phyloP scores from a whole-genome alignment of 2,113 vertebrate genomes.

The Steatornis caripensis region DNA sequence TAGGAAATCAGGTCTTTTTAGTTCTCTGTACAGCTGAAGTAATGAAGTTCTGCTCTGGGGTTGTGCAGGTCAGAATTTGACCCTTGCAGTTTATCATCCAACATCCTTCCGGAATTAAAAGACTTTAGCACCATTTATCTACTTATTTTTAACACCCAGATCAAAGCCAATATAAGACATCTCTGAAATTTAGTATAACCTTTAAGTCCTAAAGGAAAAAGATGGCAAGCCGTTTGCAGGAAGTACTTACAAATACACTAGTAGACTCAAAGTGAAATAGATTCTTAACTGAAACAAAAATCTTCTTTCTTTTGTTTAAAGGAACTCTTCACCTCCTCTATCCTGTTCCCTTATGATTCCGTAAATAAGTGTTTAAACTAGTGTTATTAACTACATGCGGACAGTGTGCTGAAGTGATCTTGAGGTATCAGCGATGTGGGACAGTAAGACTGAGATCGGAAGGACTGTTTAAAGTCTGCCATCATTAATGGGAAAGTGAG shows the following conservation, averaged over 20 bases:
- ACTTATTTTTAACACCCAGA: conserved; percentile 27
- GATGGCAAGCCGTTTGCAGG: not conserved
- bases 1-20: not conserved
- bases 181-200: not conserved
- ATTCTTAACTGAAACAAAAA: not conserved
- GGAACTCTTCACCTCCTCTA: not conserved
- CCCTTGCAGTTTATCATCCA: conserved; percentile 25
- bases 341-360: not conserved
- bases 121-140: not conserved
- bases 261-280: not conserved
- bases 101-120: not conserved
- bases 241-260: not conserved
- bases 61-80: conserved; percentile 11
- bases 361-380: not conserved
- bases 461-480: not conserved
- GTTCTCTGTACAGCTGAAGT: not conserved
- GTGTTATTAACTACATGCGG: not conserved
- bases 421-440: fast-evolving
- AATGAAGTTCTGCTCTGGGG: not conserved
- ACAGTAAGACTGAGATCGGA: not conserved
- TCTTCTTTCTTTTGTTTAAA: not conserved
- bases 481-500: not conserved
- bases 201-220: not conserved
- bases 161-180: not conserved
- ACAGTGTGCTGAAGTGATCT: not conserved